phyloP scores from a whole-genome alignment of 2,888 invertebrate species.

The Gymnocheta viridis region DNA sequence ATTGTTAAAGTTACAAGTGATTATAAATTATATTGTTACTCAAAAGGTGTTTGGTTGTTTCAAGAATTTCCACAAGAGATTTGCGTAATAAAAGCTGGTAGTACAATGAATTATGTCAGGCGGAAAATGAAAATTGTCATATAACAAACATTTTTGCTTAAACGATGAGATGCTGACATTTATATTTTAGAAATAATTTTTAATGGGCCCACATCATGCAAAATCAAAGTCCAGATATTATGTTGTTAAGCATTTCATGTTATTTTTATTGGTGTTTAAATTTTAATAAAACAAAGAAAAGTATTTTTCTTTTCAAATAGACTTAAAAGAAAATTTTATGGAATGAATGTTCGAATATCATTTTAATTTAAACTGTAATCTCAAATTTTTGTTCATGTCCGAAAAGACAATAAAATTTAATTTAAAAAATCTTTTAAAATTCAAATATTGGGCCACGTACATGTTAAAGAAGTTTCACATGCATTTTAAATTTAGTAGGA shows the following conservation, averaged over 20 bases:
- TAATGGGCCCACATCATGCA: neutral
- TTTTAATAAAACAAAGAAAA: too few relatives aligned
- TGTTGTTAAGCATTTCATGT: too few relatives aligned
- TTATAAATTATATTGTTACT: constrained; percentile 55
- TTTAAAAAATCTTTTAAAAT: too few relatives aligned
- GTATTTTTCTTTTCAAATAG: too few relatives aligned
- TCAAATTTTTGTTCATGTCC: too few relatives aligned
- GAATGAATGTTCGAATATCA: neutral
- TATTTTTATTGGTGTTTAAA: too few relatives aligned
- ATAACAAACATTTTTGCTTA: neutral
- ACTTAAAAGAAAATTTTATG: too few relatives aligned
- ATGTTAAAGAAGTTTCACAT: neutral
- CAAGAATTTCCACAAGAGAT: neutral
- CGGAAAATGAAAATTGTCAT: constrained; percentile 1
- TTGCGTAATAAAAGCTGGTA: neutral
- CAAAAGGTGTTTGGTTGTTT: constrained; percentile 34
- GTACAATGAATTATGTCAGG: constrained; percentile 4
- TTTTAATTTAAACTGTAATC: neutral
- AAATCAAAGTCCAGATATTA: neutral
- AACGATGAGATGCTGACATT: neutral
- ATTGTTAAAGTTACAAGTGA: constrained; percentile 47
- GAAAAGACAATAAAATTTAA: too few relatives aligned
- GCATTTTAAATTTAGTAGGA: too few relatives aligned
- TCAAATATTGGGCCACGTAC: too few relatives aligned
- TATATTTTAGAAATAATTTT: neutral